phyloP scores from a whole-genome alignment of 2,888 invertebrate species.

The Dolomedes plantarius region DNA sequence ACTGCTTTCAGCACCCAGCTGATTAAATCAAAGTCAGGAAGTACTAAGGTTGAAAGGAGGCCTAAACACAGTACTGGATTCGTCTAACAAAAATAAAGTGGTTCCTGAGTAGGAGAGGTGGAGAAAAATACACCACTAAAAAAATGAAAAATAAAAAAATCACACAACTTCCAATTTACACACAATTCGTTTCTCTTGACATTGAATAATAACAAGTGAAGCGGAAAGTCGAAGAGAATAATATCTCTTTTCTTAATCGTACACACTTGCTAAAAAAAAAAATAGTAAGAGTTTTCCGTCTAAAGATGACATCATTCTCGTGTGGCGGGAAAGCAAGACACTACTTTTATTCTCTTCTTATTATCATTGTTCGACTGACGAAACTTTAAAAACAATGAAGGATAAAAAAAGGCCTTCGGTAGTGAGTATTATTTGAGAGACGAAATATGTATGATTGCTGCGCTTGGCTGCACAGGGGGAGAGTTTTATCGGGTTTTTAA shows the following conservation, averaged over 20 bases:
- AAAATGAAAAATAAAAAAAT: no score
- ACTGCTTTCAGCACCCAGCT: no score
- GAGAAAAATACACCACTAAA: no score
- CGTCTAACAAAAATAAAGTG: no score
- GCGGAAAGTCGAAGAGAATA: not conserved
- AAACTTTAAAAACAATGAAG: not conserved
- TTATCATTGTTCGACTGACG: not conserved
- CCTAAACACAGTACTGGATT: no score
- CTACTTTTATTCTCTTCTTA: not conserved
- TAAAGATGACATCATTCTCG: no score
- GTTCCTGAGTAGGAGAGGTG: no score
- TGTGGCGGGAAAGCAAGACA: not conserved
- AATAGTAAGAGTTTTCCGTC: no score
- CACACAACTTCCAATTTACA: not conserved
- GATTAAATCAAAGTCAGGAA: no score
- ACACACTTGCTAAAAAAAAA: no score
- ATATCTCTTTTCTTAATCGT: not conserved
- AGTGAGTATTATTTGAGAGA: not conserved
- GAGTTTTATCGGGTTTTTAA: not conserved
- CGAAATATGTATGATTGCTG: not conserved
- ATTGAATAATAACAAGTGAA: not conserved
- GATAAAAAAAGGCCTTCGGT: not conserved
- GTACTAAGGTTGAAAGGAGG: no score
- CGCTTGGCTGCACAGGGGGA: not conserved
- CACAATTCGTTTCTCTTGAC: not conserved